Percentiles rank a stretch among this genome's conserved stretches.
These are phyloP conservation scores for Gallirallus australis DNA, from an alignment of 2,797 vertebrate genomes.

Conservation along the genomic window DNA sequence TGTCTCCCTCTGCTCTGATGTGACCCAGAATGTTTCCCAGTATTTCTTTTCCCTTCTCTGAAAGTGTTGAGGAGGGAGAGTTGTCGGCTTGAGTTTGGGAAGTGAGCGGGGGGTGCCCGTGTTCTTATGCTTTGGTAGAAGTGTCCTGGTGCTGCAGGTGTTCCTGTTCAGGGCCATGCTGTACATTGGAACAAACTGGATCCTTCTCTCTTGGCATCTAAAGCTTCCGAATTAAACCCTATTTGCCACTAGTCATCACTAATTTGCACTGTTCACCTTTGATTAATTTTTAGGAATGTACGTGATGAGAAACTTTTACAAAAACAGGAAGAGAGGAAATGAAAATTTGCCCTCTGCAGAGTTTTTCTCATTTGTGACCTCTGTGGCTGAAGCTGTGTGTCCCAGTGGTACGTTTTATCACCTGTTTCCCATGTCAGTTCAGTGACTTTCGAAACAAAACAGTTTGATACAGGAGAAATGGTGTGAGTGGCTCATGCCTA, in stretches of 20 bases:
- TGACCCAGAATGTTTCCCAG: background rate
- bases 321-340: conserved; percentile 60
- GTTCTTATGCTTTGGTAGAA: background rate
- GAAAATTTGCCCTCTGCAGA: conserved; percentile 28
- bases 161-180: background rate
- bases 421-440: conserved; percentile 13
- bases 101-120: accelerated
- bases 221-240: conserved; percentile 21
- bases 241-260: background rate
- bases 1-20: conserved; percentile 33
- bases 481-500: background rate
- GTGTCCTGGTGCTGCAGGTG: background rate
- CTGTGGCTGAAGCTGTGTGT: background rate
- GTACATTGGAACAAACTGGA: background rate
- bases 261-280: conserved; percentile 42
- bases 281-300: conserved; percentile 48
- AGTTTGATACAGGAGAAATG: conserved; percentile 6
- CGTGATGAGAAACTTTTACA: conserved; percentile 26
- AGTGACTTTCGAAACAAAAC: conserved; percentile 24
- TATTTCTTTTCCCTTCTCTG: conserved; percentile 20
- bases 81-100: background rate
- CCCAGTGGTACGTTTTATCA: conserved; percentile 45
- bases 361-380: conserved; percentile 57
- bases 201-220: background rate
- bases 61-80: background rate